phyloP scores from a whole-genome alignment of 2,797 vertebrate genomes.

The Rhinogobio ventralis region DNA sequence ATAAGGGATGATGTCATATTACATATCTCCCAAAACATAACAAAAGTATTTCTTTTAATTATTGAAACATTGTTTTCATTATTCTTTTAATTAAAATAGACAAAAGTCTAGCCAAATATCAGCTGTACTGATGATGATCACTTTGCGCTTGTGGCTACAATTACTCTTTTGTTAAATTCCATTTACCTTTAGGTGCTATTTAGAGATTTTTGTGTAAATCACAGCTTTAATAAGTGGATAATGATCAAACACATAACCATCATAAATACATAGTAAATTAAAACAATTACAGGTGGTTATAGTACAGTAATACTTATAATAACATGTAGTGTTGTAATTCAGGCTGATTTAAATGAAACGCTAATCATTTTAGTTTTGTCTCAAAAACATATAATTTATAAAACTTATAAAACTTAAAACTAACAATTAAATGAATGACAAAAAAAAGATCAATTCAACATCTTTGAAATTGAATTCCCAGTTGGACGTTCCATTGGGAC shows the following conservation, averaged over 20 bases:
- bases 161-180: neutral
- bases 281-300: neutral
- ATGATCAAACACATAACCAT: neutral
- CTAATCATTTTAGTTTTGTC: neutral
- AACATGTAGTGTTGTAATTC: neutral
- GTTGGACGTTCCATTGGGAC: neutral
- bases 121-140: conserved; percentile 1
- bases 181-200: neutral
- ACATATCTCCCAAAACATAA: conserved; percentile 54
- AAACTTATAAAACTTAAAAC: too few relatives aligned
- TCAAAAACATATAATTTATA: too few relatives aligned
- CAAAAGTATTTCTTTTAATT: conserved; percentile 57
- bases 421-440: conserved; percentile 4
- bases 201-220: neutral
- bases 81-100: conserved; percentile 42
- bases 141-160: neutral
- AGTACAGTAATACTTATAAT: neutral
- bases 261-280: conserved; percentile 3
- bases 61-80: conserved; percentile 54
- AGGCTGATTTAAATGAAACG: neutral
- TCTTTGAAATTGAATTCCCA: conserved; percentile 2
- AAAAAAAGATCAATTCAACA: neutral
- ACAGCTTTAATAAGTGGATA: conserved; percentile 1
- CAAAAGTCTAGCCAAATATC: conserved; percentile 20
- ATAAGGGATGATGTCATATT: conserved; percentile 48